Evolutionary conservation across 2,113 vertebrate species (phyloP).

Genomic region (Trematocara stigmaticum): DNA sequence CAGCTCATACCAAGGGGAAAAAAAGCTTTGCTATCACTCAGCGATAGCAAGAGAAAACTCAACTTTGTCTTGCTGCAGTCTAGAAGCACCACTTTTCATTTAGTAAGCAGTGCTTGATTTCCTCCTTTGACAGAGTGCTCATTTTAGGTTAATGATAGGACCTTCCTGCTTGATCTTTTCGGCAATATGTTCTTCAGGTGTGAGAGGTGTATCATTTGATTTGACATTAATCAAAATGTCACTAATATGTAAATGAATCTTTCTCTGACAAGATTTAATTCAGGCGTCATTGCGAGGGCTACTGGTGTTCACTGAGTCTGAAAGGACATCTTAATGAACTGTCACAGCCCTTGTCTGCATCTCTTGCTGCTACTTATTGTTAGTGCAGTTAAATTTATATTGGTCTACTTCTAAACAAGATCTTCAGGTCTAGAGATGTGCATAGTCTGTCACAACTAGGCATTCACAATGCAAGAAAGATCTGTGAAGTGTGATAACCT

Average conservation of each 20-base stretch:
- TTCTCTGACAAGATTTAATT: neutral
- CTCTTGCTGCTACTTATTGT: neutral
- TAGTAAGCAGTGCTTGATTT: neutral
- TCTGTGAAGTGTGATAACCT: neutral
- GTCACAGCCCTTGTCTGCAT: neutral
- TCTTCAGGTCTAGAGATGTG: neutral
- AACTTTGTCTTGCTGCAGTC: neutral
- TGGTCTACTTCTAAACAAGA: neutral
- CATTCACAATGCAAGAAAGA: neutral
- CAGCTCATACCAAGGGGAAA: neutral
- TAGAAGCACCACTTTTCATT: neutral
- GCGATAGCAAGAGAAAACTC: neutral
- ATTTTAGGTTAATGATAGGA: neutral
- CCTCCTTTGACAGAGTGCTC: neutral
- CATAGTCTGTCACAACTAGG: neutral
- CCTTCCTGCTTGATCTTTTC: neutral
- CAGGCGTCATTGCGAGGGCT: neutral
- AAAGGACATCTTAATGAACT: conserved; percentile 2
- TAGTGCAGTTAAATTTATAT: neutral
- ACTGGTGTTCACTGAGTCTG: neutral
- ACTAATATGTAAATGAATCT: neutral
- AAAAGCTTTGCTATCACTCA: neutral
- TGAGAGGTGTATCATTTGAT: neutral
- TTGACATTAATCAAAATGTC: neutral
- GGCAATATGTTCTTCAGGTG: neutral